Base-by-base conservation (phyloP, 2,113 vertebrate genomes). In the Hepsetus odoe region DNA sequence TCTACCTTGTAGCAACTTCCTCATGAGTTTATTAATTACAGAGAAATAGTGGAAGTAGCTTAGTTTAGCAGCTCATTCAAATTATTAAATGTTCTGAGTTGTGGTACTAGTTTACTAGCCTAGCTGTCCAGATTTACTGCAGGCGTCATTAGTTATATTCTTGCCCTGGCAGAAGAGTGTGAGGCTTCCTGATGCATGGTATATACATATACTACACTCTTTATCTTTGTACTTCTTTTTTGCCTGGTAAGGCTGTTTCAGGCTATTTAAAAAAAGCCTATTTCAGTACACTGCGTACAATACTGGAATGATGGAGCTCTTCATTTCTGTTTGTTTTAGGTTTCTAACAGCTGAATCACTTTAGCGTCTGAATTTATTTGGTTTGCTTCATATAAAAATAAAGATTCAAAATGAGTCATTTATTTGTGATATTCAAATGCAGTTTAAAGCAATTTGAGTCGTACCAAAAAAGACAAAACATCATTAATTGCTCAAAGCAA, bases 211-310 rank as follows among this genome's bases (percentile, higher is more conserved):
- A 11, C 1, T 65, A 22, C 32, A 65, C 18, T 11, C 38, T 38
- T 65, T 38, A 20, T n/a, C 32, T 55, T 24, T 55, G n/a, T 24
- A 11, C 11, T 24, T 22, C 8, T 22, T 24, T 10, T 22, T 55
- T 24, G 24, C 0, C n/a, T 22, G n/a, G n/a, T n/a, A n/a, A n/a
- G n/a, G n/a, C 11, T 24, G 35, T 55, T 73, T 75, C 61, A 38
- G 73, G 58, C 64, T 38, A 38, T 22, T 76, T 30, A 66, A 40
- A 59, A 53, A 76, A 44, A 40, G 51, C 49, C 33, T 81, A 73
- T 46, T 80, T 76, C 55, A 33, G 28, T 61, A 55, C 44, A 68
- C 22, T 62, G 28, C 55, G 26, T 76, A 35, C 30, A 65, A 51
- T 22, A 38, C 10, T 24, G 30, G 16, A 14, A 7, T 6, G 64